A percentile compares a stretch with the other conserved stretches of the same genome.
Evolutionary conservation across 1,140 invertebrate genomes (phyloP).

Genomic region (Hylyphantes graminicola): DNA sequence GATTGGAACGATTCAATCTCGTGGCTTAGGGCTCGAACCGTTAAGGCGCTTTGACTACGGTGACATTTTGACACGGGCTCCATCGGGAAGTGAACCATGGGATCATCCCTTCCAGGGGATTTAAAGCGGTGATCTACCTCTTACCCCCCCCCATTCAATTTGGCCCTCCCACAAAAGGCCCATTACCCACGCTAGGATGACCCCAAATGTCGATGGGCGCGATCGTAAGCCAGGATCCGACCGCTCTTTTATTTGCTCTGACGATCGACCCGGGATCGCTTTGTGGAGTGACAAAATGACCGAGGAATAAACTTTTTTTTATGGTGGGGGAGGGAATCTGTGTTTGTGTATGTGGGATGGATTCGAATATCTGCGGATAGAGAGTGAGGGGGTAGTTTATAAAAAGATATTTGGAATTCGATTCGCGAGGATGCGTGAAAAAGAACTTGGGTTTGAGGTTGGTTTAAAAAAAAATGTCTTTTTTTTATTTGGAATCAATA

Average conservation of each 20-base stretch:
- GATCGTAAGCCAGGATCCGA: constrained; percentile 48
- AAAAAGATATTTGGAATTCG: neutral
- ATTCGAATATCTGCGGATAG: constrained; percentile 1
- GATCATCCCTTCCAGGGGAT: constrained; percentile 48
- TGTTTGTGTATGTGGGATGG: neutral
- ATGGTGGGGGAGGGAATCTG: too few relatives aligned
- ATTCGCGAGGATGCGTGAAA: neutral
- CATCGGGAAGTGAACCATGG: constrained; percentile 54
- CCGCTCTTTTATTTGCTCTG: constrained; percentile 40
- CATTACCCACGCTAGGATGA: constrained; percentile 53
- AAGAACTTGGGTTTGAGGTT: too few relatives aligned
- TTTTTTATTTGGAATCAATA: too few relatives aligned
- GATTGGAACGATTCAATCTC: constrained; percentile 36
- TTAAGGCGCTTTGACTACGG: constrained; percentile 57
- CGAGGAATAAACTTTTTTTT: too few relatives aligned
- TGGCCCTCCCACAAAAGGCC: constrained; percentile 32
- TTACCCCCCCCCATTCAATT: too few relatives aligned
- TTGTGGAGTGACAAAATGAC: constrained; percentile 34
- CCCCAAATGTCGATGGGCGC: constrained; percentile 42
- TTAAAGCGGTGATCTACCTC: constrained; percentile 26
- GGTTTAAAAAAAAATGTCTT: too few relatives aligned
- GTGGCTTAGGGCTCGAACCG: constrained; percentile 42
- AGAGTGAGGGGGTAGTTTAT: too few relatives aligned
- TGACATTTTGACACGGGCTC: constrained; percentile 58
- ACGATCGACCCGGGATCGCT: constrained; percentile 34